Percentiles rank a stretch among this genome's conserved stretches.
Evolutionary conservation across 2,797 vertebrate species (phyloP).

Genomic region (Ispidina picta): DNA sequence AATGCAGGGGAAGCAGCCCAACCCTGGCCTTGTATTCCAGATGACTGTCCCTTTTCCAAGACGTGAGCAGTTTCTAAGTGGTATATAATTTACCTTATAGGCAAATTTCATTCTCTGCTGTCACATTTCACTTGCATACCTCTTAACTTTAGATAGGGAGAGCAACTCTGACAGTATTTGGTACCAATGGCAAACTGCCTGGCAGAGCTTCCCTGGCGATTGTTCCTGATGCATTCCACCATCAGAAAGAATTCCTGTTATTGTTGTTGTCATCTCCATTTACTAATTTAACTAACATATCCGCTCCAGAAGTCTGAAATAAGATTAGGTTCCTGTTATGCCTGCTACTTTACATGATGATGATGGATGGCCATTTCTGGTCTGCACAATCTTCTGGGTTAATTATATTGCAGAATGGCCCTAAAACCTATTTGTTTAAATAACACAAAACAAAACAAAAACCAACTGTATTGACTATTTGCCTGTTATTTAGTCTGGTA

Average conservation of each 20-base stretch:
- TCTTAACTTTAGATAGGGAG: not conserved
- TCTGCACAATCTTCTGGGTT: not conserved
- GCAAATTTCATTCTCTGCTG: not conserved
- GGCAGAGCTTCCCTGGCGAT: not conserved
- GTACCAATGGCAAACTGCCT: accelerated
- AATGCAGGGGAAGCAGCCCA: not conserved
- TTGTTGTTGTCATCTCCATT: not conserved
- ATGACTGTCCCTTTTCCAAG: not conserved
- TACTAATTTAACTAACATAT: not conserved
- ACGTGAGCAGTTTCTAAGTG: accelerated
- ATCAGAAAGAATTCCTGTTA: not conserved
- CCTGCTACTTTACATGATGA: not conserved
- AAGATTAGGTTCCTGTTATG: not conserved
- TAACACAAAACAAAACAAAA: not conserved
- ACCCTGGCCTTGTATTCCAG: not conserved
- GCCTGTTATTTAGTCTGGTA: not conserved
- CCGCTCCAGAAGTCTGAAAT: not conserved
- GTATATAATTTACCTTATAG: accelerated
- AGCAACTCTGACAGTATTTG: not conserved
- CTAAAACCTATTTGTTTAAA: not conserved
- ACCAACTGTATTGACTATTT: not conserved
- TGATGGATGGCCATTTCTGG: not conserved
- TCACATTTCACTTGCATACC: accelerated
- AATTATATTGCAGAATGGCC: not conserved
- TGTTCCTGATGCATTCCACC: not conserved